Conservation (phyloP, 2,113 vertebrate genomes). For the Antennarius striatus region DNA sequence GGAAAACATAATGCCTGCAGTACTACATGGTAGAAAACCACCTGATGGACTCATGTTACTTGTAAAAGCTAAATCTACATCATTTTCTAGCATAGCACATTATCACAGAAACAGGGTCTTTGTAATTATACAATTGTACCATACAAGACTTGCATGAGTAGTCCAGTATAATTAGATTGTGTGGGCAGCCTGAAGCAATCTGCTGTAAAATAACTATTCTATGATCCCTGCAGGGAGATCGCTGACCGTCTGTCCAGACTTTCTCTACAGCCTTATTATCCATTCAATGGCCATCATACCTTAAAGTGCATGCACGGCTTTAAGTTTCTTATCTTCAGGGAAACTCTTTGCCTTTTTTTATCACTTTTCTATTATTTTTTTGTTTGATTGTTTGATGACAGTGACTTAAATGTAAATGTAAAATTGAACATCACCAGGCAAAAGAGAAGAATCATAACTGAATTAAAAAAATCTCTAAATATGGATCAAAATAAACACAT, state of each 20-base stretch:
- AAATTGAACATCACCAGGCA: not conserved
- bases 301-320: constrained; percentile 30
- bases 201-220: constrained; percentile 68
- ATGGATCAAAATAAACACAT: not conserved
- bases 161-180: constrained; percentile 71
- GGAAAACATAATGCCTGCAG: not conserved
- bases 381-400: constrained; percentile 5
- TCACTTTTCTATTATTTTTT: not conserved
- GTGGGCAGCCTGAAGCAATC: constrained; percentile 71
- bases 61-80: constrained; percentile 54
- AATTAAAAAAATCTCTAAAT: not conserved
- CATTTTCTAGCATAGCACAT: constrained; percentile 44
- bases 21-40: constrained; percentile 8
- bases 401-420: not conserved
- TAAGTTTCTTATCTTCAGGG: constrained; percentile 20
- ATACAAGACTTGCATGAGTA: constrained; percentile 70
- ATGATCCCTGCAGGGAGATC: constrained; percentile 61
- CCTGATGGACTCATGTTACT: constrained; percentile 31
- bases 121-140: constrained; percentile 66
- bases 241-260: constrained; percentile 66
- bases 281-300: constrained; percentile 47
- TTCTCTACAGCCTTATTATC: constrained; percentile 56
- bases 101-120: constrained; percentile 49
- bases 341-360: constrained; percentile 27
- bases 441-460: not conserved